phyloP scores from a whole-genome alignment of 2,797 vertebrate genomes.

The Bovichtus variegatus region DNA sequence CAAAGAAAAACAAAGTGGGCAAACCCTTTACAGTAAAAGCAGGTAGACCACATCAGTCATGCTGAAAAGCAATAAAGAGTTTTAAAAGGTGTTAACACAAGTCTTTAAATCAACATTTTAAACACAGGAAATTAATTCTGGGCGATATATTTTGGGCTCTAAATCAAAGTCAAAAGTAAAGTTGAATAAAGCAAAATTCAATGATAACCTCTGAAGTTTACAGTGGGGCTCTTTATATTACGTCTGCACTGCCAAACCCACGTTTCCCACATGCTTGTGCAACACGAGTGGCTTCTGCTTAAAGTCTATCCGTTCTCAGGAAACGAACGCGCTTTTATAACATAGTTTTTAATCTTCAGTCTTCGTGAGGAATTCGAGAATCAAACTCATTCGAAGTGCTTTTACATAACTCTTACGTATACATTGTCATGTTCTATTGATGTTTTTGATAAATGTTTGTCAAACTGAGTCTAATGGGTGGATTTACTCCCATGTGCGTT shows the following conservation, averaged over 20 bases:
- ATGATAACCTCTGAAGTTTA: not conserved
- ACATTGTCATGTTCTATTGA: too few relatives aligned
- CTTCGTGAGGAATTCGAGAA: too few relatives aligned
- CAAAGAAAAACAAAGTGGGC: slow-evolving; percentile 3
- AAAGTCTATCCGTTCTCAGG: not conserved
- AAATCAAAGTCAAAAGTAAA: not conserved
- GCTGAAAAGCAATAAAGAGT: slow-evolving; percentile 9
- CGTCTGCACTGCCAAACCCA: not conserved
- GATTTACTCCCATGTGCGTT: not conserved
- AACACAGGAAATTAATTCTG: slow-evolving; percentile 8
- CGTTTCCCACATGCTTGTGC: too few relatives aligned
- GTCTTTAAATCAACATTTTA: slow-evolving; percentile 19
- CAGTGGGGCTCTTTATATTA: not conserved
- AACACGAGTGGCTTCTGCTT: not conserved
- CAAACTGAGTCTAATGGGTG: too few relatives aligned
- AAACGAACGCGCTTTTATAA: too few relatives aligned
- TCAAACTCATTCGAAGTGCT: too few relatives aligned
- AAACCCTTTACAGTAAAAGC: slow-evolving; percentile 3
- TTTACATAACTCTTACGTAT: too few relatives aligned
- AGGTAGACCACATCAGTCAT: slow-evolving; percentile 52
- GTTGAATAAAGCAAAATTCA: not conserved
- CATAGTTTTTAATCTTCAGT: not conserved
- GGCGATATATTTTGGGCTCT: not conserved
- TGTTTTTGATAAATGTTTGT: too few relatives aligned
- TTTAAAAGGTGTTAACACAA: slow-evolving; percentile 35